Evolutionary conservation across 1,140 invertebrate species (phyloP).

Genomic region (Trachymyrmex septentrionalis): DNA sequence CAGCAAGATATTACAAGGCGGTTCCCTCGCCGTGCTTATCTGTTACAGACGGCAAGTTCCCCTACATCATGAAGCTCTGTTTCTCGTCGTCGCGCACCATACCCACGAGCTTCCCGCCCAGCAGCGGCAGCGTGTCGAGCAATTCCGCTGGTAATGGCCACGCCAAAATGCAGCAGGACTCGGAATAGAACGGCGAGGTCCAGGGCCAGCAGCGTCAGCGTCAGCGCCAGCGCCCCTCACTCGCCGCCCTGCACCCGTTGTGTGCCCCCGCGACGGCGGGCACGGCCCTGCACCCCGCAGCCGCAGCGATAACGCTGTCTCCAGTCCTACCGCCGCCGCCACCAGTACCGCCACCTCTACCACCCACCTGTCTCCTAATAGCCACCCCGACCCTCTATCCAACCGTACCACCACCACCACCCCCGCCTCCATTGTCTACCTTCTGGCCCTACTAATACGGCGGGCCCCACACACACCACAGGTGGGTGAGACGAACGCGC

Average conservation of each 20-base stretch:
- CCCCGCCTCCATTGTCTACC: slow-evolving; percentile 83
- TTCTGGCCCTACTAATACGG: slow-evolving; percentile 85
- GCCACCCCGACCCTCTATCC: slow-evolving; percentile 83
- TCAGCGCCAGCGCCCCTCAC: slow-evolving; percentile 84
- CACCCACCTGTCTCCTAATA: slow-evolving; percentile 84
- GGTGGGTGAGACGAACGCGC: neutral
- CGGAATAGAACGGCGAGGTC: slow-evolving; percentile 87
- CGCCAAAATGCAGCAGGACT: slow-evolving; percentile 86
- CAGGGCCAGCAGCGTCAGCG: slow-evolving; percentile 84
- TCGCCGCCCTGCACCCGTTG: slow-evolving; percentile 83
- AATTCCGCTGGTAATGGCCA: slow-evolving; percentile 85
- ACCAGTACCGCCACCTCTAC: slow-evolving; percentile 79
- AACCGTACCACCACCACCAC: slow-evolving; percentile 82
- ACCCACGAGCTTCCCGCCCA: slow-evolving; percentile 85
- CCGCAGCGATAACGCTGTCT: slow-evolving; percentile 84
- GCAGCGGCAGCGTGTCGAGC: slow-evolving; percentile 80
- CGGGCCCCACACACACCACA: slow-evolving; percentile 58
- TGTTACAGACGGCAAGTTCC: slow-evolving; percentile 95
- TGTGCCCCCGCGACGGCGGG: slow-evolving; percentile 81
- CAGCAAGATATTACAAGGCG: slow-evolving; percentile 41
- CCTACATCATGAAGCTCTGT: slow-evolving; percentile 98
- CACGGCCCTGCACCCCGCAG: slow-evolving; percentile 82
- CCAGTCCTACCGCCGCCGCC: slow-evolving; percentile 83
- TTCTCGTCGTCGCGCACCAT: slow-evolving; percentile 96
- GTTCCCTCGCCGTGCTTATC: neutral